Base-by-base conservation (phyloP, 1,140 invertebrate species). In the Sipha flava region DNA sequence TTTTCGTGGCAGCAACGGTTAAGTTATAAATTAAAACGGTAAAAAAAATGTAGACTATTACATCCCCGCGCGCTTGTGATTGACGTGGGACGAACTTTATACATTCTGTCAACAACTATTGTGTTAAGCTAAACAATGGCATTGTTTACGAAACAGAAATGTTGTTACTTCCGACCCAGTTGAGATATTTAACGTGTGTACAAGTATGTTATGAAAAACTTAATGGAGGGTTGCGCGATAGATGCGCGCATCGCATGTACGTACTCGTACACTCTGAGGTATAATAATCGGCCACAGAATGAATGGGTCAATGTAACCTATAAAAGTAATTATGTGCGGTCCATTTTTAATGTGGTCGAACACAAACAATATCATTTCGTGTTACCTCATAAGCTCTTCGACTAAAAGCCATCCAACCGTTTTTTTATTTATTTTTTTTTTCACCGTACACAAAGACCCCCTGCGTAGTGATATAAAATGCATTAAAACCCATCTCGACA, bases 401-500 rank as follows among this genome's bases (percentile, higher is more conserved):
- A 29, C 49, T 59, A 40, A 59, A 43, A 77, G 52, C 73, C 73
- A 57, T 37, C 49, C 31, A 7, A 59, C 29, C 73, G 29, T 77
- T 59, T 59, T 26, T 23, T 10, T 40, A 40, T 40, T 10, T 40
- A 40, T 40, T 40, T 40, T 40, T 40, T 40, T 23, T 68, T 5
- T 29, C 4, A 10, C 10, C 37, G 37, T 10, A 18, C 40, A 59
- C 37, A 77, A 77, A 77, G 73, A 77, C 73, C 73, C 73, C 73
- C 52, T 40, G 73, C 52, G 52, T 59, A 40, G 73, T 77, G 52
- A 40, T 59, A 77, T 43, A 59, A 59, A 77, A 59, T 77, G 73
- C 49, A 77, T 77, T 57, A 77, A 77, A 77, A 77, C 34, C 34
- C 73, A 59, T 37, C 73, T 23, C 73, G 34, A 77, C 73, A 59